These are phyloP conservation scores for Metridium senile DNA, from an alignment of 92 coral and sea anemone species.

Conservation along the genomic window DNA sequence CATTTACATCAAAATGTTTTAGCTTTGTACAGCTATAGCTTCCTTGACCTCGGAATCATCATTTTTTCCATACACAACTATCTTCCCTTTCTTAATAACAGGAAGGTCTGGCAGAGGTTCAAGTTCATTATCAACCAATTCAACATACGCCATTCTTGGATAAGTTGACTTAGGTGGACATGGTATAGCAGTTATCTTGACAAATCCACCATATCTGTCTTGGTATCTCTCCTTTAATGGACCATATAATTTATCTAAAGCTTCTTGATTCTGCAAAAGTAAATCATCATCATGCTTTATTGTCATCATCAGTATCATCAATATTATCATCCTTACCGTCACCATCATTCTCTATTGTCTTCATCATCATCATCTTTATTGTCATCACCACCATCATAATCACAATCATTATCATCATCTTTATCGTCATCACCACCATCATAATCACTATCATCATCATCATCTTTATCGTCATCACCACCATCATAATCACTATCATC, in stretches of 20 bases:
- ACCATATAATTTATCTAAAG: slow-evolving; percentile 74
- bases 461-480: no score
- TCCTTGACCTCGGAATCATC: slow-evolving; percentile 21
- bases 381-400: no score
- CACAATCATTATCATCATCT: no score
- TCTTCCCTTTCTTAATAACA: slow-evolving; percentile 72
- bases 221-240: slow-evolving; percentile 78
- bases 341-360: no score
- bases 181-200: slow-evolving; percentile 72
- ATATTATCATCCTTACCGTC: no score
- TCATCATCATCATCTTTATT: no score
- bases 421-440: no score
- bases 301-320: no score
- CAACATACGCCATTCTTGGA: slow-evolving; percentile 98
- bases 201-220: slow-evolving; percentile 94
- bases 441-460: no score
- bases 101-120: slow-evolving; percentile 93
- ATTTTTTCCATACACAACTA: slow-evolving; percentile 56
- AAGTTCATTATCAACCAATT: slow-evolving; percentile 79
- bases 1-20: no score
- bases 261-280: slow-evolving; percentile 68
- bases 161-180: slow-evolving; percentile 77
- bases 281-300: no score
- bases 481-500: no score
- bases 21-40: slow-evolving; percentile 8